A percentile compares a stretch with the other conserved stretches of the same genome.
Evolutionary conservation across 1,140 invertebrate genomes (phyloP).

Genomic region (Belonocnema kinseyi): DNA sequence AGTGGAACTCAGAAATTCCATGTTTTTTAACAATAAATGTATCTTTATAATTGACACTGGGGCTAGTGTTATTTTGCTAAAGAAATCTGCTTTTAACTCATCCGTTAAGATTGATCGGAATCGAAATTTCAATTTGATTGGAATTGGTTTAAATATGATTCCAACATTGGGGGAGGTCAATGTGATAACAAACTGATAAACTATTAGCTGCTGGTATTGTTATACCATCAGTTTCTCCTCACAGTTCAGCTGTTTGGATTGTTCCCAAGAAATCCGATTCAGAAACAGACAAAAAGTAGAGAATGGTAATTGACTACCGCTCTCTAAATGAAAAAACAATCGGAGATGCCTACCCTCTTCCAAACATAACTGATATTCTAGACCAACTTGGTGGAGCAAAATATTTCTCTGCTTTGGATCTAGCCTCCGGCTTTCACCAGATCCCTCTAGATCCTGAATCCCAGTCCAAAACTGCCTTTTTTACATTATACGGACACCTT

Average conservation of each 20-base stretch:
- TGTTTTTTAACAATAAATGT: not conserved
- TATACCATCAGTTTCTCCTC: constrained; percentile 30
- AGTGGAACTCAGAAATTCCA: not conserved
- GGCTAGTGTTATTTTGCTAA: not conserved
- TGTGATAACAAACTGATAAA: constrained; percentile 10
- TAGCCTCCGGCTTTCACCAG: constrained; percentile 11
- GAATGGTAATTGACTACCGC: constrained; percentile 39
- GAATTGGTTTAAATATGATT: not conserved
- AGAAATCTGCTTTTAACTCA: not conserved
- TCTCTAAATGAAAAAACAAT: not conserved
- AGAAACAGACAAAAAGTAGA: constrained; percentile 40
- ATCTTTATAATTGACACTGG: not conserved
- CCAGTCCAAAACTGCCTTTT: not conserved
- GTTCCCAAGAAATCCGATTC: constrained; percentile 44
- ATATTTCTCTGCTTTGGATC: constrained; percentile 23
- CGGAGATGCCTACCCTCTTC: constrained; percentile 48
- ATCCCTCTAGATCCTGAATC: constrained; percentile 1
- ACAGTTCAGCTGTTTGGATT: constrained; percentile 45
- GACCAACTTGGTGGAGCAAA: constrained; percentile 22
- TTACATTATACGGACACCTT: not conserved
- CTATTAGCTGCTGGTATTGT: constrained; percentile 41
- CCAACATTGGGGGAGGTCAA: not conserved
- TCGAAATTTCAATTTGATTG: not conserved
- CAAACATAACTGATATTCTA: constrained; percentile 1
- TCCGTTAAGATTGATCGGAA: not conserved